Percentiles rank a stretch among this genome's conserved stretches.
Evolutionary conservation across 1,140 invertebrate genomes (phyloP).

Genomic region (Scaptomyza pallida): DNA sequence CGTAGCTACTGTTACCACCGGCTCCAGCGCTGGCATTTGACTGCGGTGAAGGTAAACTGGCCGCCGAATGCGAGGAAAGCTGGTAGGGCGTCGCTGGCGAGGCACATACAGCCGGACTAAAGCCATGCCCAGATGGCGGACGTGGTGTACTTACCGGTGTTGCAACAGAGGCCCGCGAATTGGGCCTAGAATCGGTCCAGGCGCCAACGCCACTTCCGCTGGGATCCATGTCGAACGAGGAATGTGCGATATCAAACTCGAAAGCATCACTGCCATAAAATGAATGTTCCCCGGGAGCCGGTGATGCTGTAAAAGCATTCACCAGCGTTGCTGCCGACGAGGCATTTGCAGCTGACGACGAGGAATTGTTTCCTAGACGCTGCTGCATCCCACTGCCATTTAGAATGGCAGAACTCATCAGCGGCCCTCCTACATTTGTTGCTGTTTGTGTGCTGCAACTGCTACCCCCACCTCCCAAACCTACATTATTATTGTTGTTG

Average conservation of each 20-base stretch:
- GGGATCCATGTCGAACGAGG: slow-evolving; percentile 80
- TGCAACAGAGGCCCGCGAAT: slow-evolving; percentile 80
- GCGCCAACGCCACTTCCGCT: slow-evolving; percentile 72
- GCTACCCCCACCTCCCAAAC: slow-evolving; percentile 3
- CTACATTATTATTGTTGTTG: slow-evolving; percentile 40
- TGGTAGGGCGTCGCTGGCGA: slow-evolving; percentile 83
- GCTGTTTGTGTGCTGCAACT: slow-evolving; percentile 66
- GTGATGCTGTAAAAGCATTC: slow-evolving; percentile 71
- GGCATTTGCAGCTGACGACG: slow-evolving; percentile 65
- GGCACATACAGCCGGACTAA: slow-evolving; percentile 82
- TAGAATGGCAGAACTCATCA: slow-evolving; percentile 88
- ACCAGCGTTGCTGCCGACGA: slow-evolving; percentile 63
- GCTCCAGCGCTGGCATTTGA: slow-evolving; percentile 84
- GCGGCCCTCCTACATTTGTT: slow-evolving; percentile 86
- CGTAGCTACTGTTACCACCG: slow-evolving; percentile 63
- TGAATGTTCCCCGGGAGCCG: slow-evolving; percentile 63
- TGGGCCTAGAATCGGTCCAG: slow-evolving; percentile 82
- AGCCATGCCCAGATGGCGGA: slow-evolving; percentile 80
- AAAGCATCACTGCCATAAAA: slow-evolving; percentile 73
- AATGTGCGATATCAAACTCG: slow-evolving; percentile 83
- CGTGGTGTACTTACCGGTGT: slow-evolving; percentile 81
- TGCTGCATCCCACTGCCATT: slow-evolving; percentile 86
- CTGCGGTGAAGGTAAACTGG: slow-evolving; percentile 82
- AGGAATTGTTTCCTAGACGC: slow-evolving; percentile 54
- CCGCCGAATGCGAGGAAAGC: slow-evolving; percentile 74